Base-by-base conservation (phyloP, 2,113 vertebrate species). In the Sorex fumeus region DNA sequence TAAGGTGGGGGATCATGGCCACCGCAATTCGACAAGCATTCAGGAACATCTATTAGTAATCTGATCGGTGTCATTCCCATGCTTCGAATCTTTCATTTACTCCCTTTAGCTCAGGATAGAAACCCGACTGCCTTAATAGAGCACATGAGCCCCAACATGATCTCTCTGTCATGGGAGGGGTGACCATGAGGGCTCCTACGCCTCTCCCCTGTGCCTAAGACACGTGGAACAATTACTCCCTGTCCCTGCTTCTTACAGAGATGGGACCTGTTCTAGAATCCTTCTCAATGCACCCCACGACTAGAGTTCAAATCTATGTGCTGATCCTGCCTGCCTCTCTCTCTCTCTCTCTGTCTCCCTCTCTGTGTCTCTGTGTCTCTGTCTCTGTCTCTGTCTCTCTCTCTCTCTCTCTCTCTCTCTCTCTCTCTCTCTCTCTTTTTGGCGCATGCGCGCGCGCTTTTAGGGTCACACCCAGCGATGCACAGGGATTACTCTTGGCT, bases 41-140 rank as follows among this genome's bases (percentile, higher is more conserved):
- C 89, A 87, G 86, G 80, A 76, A 47, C 8, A 94, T 36, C 82
- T 91, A 89, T 67, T 69, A 87, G 94, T 91, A 80, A 95, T 72
- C 47, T 9, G 62, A 94, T 91, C 82, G 1, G 53, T 66, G n/a
- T 76, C 74, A 53, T 50, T 80, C 28, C 32, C 28, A 30, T 30
- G 28, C 74, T 94, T 89, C 87, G 91, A 91, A 90, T 74, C 69
- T 80, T 80, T 60, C 67, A n/a, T 23, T 67, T 91, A 94, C 91
- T 84, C 85, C 77, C 85, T 45, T 0, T 23, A 60, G 91, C 36
- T 75, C 87, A 83, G 32, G 32, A 89, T 50, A 91, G 18, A 95
- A 94, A 93, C 67, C 25, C 72, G 86, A 67, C 18, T 27, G 86
- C 91, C 43, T 40, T 70, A 43, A 82, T 30, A 78, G 11, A 88